Evolutionary conservation across 2,888 invertebrate species (phyloP), one percentile per base, ranked within the genome.

Genomic region (Cosmia trapezina): DNA sequence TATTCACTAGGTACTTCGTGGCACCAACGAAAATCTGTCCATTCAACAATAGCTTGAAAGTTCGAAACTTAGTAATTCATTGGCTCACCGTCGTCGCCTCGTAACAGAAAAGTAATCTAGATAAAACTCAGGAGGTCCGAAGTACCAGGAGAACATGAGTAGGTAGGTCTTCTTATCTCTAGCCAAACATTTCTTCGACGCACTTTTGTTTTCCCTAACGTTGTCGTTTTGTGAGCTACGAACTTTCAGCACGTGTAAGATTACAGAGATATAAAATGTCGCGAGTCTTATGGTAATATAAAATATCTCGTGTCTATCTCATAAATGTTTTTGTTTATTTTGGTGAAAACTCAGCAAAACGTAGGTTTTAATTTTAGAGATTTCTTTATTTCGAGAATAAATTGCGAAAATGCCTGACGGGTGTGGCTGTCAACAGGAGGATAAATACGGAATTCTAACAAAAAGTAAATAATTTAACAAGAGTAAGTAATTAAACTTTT

Each of bases 201-300:
- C 73, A 80, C 83, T 87, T 87, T 89, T 83, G 86, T 87, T 88
- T 86, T 78, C 80, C 77, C 75, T 59, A 81, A 88, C 81, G 85
- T 87, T 77, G 68, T 19, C n/a, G n/a, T n/a, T n/a, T n/a, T n/a
- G n/a, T n/a, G n/a, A n/a, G n/a, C n/a, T n/a, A n/a, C 22, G 1
- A 75, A 76, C 11, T 73, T 68, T 43, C 43, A 47, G 45, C 12
- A 66, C 60, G 28, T 63, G 59, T 69, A 73, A 66, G 45, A 61
- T 77, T 65, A 81, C 45, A 51, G 51, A 66, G 28, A 56, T 28
- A 61, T 65, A 19, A 56, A 56, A 54, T 80, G 62, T 62, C 45
- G 8, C 51, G 9, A 17, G 22, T 59, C 9, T 14, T 74, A 33
- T 28, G 17, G 19, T 37, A 74, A 47, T 74, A 64, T 75, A n/a